These are phyloP conservation scores for Sigmodon hispidus DNA, from an alignment of 2,113 vertebrate genomes.

Conservation along the genomic window DNA sequence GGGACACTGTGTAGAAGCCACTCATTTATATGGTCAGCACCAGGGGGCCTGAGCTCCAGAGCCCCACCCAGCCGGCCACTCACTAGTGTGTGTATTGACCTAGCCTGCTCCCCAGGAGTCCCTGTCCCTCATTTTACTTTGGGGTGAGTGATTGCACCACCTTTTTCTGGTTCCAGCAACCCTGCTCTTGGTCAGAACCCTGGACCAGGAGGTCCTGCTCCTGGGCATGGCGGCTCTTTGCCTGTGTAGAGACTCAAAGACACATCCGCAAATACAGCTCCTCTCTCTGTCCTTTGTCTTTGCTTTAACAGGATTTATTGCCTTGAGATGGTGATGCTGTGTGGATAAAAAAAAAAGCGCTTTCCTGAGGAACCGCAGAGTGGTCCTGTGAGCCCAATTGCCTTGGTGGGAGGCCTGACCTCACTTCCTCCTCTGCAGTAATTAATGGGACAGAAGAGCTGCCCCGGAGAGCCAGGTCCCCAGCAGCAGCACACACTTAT, in stretches of 20 bases:
- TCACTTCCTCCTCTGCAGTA: neutral
- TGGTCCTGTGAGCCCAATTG: neutral
- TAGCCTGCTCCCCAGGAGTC: neutral
- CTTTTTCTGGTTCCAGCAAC: rapidly evolving
- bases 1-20: rapidly evolving
- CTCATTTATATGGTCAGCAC: neutral
- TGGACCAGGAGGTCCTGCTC: neutral
- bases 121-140: rapidly evolving
- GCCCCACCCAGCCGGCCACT: neutral
- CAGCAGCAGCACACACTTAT: neutral
- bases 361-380: neutral
- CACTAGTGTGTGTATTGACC: neutral
- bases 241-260: neutral
- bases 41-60: neutral
- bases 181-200: neutral
- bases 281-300: neutral
- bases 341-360: neutral
- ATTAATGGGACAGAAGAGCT: neutral
- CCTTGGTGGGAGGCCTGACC: constrained; percentile 12
- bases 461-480: neutral
- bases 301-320: neutral
- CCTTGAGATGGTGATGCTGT: neutral
- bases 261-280: rapidly evolving
- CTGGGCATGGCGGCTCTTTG: rapidly evolving
- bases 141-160: rapidly evolving